phyloP scores from a whole-genome alignment of 2,797 vertebrate species.

The Sebastes itinus region DNA sequence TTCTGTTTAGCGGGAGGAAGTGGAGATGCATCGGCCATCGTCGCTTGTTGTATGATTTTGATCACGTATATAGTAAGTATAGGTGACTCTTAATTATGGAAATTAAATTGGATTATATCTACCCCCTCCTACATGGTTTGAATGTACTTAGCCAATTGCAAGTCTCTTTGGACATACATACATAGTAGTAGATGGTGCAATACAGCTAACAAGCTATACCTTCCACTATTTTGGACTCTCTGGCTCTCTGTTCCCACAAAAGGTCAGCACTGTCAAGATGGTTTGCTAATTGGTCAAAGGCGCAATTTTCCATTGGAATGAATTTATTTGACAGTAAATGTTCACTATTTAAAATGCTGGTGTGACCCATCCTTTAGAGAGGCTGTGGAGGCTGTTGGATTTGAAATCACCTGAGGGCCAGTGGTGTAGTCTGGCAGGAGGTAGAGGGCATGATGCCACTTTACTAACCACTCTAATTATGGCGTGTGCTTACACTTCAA shows the following conservation, averaged over 20 bases:
- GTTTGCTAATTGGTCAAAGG: background rate
- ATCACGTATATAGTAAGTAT: background rate
- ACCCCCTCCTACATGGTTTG: background rate
- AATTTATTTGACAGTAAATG: background rate
- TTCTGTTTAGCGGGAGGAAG: too few species aligned
- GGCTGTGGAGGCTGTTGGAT: background rate
- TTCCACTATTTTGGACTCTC: background rate
- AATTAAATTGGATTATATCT: background rate
- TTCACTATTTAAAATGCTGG: background rate
- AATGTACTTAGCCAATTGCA: background rate
- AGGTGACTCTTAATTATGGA: background rate
- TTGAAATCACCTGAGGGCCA: background rate
- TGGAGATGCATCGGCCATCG: too few species aligned
- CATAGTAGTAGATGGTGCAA: background rate
- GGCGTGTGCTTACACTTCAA: background rate
- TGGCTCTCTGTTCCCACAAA: background rate
- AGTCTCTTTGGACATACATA: background rate
- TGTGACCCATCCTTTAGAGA: background rate
- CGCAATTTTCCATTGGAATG: background rate
- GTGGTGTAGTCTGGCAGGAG: background rate
- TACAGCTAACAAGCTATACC: background rate
- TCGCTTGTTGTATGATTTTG: background rate
- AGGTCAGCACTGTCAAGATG: background rate
- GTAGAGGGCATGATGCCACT: background rate
- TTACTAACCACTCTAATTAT: background rate